Base-by-base conservation (phyloP, 1,140 invertebrate species). In the Heliconius congener region DNA sequence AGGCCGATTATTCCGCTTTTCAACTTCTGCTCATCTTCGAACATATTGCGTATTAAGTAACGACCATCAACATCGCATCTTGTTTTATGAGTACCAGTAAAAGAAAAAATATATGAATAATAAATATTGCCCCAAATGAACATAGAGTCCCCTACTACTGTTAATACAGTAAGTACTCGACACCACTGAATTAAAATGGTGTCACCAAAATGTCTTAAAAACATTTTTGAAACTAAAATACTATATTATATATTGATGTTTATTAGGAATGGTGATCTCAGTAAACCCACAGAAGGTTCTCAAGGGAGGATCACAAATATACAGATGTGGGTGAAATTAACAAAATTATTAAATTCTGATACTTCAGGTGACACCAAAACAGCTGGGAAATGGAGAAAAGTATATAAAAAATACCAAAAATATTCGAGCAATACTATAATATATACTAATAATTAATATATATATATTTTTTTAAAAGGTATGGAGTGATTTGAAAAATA, bases 401-500 rank as follows among this genome's bases (percentile, higher is more conserved):
- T 80, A 57, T 57, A 34, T 72, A 39, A 39, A 72, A 0, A n/a
- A 37, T 37, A 19, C 5, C 16, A 27, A 42, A 39, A 37, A 19
- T 71, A 39, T 18, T n/a, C 5, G 0, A 57, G 19, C 8, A 23
- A 57, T 23, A 57, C 3, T 37, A 23, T 23, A 3, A 23, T 66
- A 27, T 60, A 72, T 11, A 72, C 8, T 23, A 3, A 72, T 72
- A 4, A 72, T 42, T 72, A 8, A 42, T 72, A 19, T 39, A 71
- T 72, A 3, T 72, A 9, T n/a, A 11, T 39, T n/a, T 27, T 23
- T 74, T 72, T 34, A 66, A 66, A 27, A 66, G 80, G 73, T 78
- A 3, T 81, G 80, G 80, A 81, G 80, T 75, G 80, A 78, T 60
- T 73, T 76, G 13, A 81, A 81, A 73, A 81, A 81, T 52, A 81